Percentiles rank a stretch among this genome's conserved stretches.
Conservation (phyloP, 2,888 invertebrate species). For the Euplexia lucipara region DNA sequence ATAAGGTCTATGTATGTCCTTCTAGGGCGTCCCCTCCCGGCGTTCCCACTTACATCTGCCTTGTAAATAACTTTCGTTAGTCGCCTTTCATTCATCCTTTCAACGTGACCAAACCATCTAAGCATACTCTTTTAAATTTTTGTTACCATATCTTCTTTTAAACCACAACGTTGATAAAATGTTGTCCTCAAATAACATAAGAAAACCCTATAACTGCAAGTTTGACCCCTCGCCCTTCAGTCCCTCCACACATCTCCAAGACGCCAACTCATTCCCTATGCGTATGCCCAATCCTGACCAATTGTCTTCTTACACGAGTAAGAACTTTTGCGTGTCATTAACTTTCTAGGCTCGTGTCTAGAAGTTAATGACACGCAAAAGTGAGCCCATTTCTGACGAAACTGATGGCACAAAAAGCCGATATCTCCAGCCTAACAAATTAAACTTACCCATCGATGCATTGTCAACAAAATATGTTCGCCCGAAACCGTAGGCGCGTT, state of each 20-base stretch:
- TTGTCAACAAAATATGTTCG: constrained; percentile 64
- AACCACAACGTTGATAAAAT: no score
- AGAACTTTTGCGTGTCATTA: no score
- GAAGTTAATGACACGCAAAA: constrained; percentile 19
- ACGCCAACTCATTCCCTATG: constrained; percentile 13
- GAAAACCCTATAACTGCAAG: background rate
- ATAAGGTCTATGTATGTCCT: no score
- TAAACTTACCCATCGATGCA: constrained; percentile 47
- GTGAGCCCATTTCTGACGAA: constrained; percentile 8
- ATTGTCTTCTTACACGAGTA: constrained; percentile 30
- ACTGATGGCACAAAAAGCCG: constrained; percentile 17
- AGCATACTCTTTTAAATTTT: no score
- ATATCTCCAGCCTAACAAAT: constrained; percentile 40
- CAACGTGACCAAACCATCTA: no score
- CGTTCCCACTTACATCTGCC: no score
- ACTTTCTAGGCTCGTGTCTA: no score
- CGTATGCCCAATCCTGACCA: constrained; percentile 1
- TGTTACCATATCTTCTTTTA: no score
- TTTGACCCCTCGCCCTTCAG: constrained; percentile 14
- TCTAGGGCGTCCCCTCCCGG: no score
- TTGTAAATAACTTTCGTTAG: no score
- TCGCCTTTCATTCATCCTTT: no score
- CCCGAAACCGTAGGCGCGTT: constrained; percentile 34
- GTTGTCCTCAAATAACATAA: background rate
- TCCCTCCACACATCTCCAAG: background rate